A percentile compares a stretch with the other conserved stretches of the same genome.
phyloP scores from a whole-genome alignment of 2,797 vertebrate species.

The Poecilia velifera region DNA sequence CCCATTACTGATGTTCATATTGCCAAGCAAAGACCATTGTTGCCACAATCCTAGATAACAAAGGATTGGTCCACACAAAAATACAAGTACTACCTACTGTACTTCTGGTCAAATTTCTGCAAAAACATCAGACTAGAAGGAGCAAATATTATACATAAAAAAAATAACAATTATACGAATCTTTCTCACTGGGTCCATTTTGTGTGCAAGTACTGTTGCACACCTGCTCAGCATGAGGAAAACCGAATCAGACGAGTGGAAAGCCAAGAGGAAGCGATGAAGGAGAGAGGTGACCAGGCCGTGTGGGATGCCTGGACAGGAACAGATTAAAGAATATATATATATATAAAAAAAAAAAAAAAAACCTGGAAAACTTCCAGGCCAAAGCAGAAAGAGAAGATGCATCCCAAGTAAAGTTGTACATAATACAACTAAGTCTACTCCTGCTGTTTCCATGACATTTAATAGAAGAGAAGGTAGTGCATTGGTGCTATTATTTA shows the following conservation, averaged over 20 bases:
- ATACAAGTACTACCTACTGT: background rate
- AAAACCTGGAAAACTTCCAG: background rate
- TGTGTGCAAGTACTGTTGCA: background rate
- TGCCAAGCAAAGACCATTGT: background rate
- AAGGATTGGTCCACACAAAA: background rate
- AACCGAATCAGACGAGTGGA: background rate
- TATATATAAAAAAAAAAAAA: background rate
- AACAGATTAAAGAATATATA: background rate
- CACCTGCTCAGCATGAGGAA: background rate
- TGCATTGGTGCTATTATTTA: background rate
- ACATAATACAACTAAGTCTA: background rate
- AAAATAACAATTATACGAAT: background rate
- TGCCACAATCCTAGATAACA: background rate
- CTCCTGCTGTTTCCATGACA: background rate
- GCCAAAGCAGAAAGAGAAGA: background rate
- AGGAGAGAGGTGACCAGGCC: background rate
- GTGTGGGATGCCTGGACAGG: background rate
- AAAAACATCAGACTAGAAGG: background rate
- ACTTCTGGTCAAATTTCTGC: background rate
- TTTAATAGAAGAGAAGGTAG: background rate
- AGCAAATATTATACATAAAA: background rate
- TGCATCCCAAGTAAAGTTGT: background rate
- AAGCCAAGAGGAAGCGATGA: background rate
- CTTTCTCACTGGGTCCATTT: background rate
- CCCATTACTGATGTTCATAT: background rate